Percentiles rank a stretch among this genome's conserved stretches.
phyloP scores from a whole-genome alignment of 2,888 invertebrate genomes.

The Nemotelus pantherinus region DNA sequence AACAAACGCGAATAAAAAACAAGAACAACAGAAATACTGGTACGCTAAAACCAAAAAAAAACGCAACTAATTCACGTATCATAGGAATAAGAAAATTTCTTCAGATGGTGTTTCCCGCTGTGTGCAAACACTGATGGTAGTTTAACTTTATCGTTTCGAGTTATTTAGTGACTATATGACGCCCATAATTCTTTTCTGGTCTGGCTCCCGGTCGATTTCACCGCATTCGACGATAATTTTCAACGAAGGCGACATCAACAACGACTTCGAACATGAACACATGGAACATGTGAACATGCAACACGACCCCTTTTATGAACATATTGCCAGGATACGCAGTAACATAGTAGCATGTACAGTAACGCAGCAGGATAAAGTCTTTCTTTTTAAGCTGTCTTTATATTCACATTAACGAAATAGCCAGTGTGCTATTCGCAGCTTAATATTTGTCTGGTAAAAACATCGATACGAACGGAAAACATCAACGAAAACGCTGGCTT shows the following conservation, averaged over 20 bases:
- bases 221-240: background rate
- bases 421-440: conserved; percentile 9
- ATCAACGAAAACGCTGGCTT: too few relatives aligned
- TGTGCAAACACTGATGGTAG: conserved; percentile 41
- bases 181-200: conserved; percentile 27
- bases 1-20: too few relatives aligned
- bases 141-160: conserved; percentile 40
- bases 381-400: conserved; percentile 4
- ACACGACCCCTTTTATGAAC: too few relatives aligned
- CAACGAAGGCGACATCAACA: background rate
- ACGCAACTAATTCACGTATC: too few relatives aligned
- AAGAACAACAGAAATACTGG: too few relatives aligned
- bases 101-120: conserved; percentile 30
- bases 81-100: conserved; percentile 9
- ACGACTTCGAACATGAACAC: background rate
- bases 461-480: too few relatives aligned
- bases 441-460: background rate
- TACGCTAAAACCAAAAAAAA: too few relatives aligned
- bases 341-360: too few relatives aligned
- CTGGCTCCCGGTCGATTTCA: background rate
- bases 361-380: too few relatives aligned
- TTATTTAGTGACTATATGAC: conserved; percentile 39
- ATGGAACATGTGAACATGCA: too few relatives aligned
- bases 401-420: conserved; percentile 29
- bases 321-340: too few relatives aligned